Conservation (phyloP, 2,113 vertebrate genomes). For the Phodopus roborovskii region DNA sequence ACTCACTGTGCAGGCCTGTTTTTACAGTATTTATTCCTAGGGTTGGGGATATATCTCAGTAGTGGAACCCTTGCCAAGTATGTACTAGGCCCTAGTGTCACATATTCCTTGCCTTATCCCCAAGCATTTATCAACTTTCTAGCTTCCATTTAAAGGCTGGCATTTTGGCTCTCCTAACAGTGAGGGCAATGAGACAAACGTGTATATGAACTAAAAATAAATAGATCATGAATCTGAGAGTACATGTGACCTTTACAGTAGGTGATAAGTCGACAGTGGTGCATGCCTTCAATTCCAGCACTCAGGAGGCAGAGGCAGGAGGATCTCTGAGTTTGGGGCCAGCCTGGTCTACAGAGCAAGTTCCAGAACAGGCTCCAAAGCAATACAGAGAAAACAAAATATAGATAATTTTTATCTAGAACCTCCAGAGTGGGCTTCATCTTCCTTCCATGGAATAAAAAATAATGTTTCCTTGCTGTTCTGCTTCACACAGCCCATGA, state of each 20-base stretch:
- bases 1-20: neutral
- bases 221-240: neutral
- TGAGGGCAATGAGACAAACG: neutral
- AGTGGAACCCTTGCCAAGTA: neutral
- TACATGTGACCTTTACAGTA: neutral
- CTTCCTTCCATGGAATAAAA: neutral
- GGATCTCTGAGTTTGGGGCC: too few relatives aligned
- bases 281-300: too few relatives aligned
- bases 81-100: neutral
- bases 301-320: too few relatives aligned
- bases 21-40: neutral
- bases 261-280: neutral
- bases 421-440: neutral
- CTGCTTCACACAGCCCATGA: neutral
- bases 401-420: neutral
- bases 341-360: too few relatives aligned
- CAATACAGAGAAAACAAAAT: too few relatives aligned
- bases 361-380: too few relatives aligned
- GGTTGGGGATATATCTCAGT: neutral
- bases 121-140: neutral
- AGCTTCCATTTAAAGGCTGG: conserved; percentile 19
- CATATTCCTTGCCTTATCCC: conserved; percentile 12
- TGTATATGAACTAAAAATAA: neutral
- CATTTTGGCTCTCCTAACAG: conserved; percentile 22
- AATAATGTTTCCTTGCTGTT: neutral